These are phyloP conservation scores for Lucilia sericata DNA, from an alignment of 1,140 invertebrate species.

Conservation along the genomic window DNA sequence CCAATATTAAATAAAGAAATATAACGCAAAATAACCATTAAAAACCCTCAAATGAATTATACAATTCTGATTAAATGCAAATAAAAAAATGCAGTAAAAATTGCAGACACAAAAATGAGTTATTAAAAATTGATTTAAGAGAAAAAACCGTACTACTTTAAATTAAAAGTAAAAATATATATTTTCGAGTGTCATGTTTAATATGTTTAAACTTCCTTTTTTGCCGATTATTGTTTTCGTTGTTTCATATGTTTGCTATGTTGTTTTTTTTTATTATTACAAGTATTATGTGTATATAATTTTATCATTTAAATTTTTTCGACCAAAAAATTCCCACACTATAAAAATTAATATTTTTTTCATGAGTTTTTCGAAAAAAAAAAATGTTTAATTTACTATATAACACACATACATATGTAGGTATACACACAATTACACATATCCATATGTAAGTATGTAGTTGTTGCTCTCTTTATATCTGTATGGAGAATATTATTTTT, in stretches of 20 bases:
- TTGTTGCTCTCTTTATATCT: background rate
- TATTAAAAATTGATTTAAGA: background rate
- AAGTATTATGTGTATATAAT: background rate
- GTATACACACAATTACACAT: background rate
- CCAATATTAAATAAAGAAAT: background rate
- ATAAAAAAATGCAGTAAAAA: background rate
- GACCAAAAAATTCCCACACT: slow-evolving; percentile 19
- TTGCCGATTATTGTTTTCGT: background rate
- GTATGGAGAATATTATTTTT: background rate
- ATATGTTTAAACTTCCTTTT: background rate
- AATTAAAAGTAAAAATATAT: background rate
- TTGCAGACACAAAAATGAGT: background rate
- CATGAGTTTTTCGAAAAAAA: background rate
- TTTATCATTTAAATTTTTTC: slow-evolving; percentile 4
- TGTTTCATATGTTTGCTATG: background rate
- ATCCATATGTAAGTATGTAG: background rate
- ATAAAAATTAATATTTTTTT: slow-evolving; percentile 3
- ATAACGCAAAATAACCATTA: background rate
- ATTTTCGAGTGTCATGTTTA: slow-evolving; percentile 12
- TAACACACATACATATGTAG: too few species aligned
- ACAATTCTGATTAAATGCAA: background rate
- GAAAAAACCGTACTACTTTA: background rate
- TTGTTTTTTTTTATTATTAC: too few species aligned
- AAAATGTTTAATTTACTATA: too few species aligned
- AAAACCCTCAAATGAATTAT: background rate